Evolutionary conservation across 2,797 vertebrate genomes (phyloP).

Genomic region (Rousettus madagascariensis): DNA sequence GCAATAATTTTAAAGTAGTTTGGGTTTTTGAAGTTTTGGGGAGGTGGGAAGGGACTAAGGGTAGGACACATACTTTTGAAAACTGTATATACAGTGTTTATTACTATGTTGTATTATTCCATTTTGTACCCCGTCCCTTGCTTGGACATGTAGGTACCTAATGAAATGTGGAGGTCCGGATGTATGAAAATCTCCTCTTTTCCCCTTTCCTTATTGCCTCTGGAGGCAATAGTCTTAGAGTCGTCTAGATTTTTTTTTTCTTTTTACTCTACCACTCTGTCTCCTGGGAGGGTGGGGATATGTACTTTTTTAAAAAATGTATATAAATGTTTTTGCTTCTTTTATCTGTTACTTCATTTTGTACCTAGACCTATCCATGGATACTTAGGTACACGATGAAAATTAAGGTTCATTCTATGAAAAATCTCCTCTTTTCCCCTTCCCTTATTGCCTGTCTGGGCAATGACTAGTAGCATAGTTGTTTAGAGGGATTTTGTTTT

Average conservation of each 20-base stretch:
- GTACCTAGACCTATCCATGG: constrained; percentile 59
- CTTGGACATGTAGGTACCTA: background rate
- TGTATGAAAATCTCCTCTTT: constrained; percentile 65
- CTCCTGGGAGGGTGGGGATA: background rate
- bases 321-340: constrained; percentile 52
- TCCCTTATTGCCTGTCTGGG: constrained; percentile 62
- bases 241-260: background rate
- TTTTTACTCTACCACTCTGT: background rate
- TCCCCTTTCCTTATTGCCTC: constrained; percentile 56
- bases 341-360: constrained; percentile 56
- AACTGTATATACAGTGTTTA: constrained; percentile 34
- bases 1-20: constrained; percentile 34
- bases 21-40: background rate
- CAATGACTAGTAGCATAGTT: constrained; percentile 52
- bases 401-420: constrained; percentile 77
- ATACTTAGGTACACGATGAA: constrained; percentile 60
- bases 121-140: constrained; percentile 51
- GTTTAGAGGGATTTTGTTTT: background rate
- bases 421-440: constrained; percentile 53
- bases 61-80: background rate
- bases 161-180: constrained; percentile 49
- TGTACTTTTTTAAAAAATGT: constrained; percentile 55
- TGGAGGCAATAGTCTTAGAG: constrained; percentile 49
- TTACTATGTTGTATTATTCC: constrained; percentile 36
- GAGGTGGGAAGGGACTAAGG: background rate